Evolutionary conservation across 2,888 invertebrate genomes (phyloP), one percentile per base, ranked within the genome.

Genomic region (Napeogenes inachia): DNA sequence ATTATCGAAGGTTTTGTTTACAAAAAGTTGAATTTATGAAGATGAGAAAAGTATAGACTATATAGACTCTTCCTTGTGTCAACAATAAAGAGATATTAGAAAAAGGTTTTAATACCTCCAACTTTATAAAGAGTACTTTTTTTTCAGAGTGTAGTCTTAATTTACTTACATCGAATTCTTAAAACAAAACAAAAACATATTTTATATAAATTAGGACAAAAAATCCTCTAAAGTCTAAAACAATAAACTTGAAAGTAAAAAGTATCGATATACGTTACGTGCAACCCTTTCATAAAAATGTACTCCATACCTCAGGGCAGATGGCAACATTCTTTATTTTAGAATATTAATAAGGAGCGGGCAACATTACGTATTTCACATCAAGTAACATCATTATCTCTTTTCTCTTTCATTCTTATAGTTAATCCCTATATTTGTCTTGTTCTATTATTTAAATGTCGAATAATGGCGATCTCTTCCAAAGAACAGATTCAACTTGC

Each of bases 311-410:
- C 84, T 70, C 71, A 75, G 82, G 87, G 83, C 82, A 79, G 77
- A 83, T 84, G 83, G 87, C 80, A 84, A 84, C 82, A 87, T 88
- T 88, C 84, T 88, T 88, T 87, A 86, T 87, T 88, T 87, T 87
- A 78, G 85, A 87, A 88, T 88, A 87, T 88, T 88, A 88, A 87
- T 87, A 88, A 87, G 85, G 79, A 85, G 84, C 82, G 82, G 82
- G 84, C 85, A 84, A 78, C 85, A 85, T 86, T 88, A 88, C 85
- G 87, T 87, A 87, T 87, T 85, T 88, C 85, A 87, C 86, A 82
- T 83, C 80, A 78, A 79, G 83, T 78, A 83, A 86, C 79, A 82
- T 84, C 79, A 80, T 75, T 74, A 74, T 76, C 65, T 70, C 61
- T 62, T 30, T 3, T 82, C 81, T 67, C 73, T 57, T 64, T 84